These are phyloP conservation scores for Drosophila nigromelanica DNA, from an alignment of 1,140 invertebrate species.

Conservation along the genomic window DNA sequence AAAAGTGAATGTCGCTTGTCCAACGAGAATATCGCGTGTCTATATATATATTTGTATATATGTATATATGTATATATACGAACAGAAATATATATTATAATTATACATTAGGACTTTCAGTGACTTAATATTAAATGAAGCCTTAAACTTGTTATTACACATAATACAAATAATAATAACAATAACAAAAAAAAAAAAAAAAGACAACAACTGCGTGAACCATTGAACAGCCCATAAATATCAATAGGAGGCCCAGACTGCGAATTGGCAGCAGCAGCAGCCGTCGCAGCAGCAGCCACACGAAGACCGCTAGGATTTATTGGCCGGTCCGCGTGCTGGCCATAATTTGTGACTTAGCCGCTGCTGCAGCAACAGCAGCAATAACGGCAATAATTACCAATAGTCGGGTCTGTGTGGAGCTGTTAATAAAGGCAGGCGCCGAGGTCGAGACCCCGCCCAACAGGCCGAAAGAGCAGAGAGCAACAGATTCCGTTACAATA, in stretches of 20 bases:
- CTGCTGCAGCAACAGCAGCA: slow-evolving; percentile 10
- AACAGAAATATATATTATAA: neutral
- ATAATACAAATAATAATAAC: neutral
- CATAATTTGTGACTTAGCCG: slow-evolving; percentile 27
- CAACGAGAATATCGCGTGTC: neutral
- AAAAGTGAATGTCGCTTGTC: slow-evolving; percentile 4
- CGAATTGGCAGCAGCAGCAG: neutral
- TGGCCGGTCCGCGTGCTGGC: slow-evolving; percentile 28
- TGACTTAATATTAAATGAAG: slow-evolving; percentile 21
- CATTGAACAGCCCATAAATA: slow-evolving; percentile 54
- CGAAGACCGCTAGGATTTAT: slow-evolving; percentile 49
- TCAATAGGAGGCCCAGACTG: slow-evolving; percentile 34
- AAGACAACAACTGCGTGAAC: slow-evolving; percentile 1
- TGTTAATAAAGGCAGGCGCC: slow-evolving; percentile 25
- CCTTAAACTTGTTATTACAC: slow-evolving; percentile 12
- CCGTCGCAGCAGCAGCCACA: slow-evolving; percentile 7
- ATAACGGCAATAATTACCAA: slow-evolving; percentile 27
- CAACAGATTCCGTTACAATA: too few species aligned
- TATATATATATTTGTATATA: slow-evolving; percentile 4
- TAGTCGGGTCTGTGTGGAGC: slow-evolving; percentile 5
- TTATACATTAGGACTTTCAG: slow-evolving; percentile 11
- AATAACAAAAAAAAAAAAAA: slow-evolving; percentile 30
- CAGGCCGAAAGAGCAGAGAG: too few species aligned
- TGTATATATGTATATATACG: neutral
- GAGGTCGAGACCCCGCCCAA: neutral